Evolutionary conservation across 2,888 invertebrate species (phyloP).

Genomic region (Heteromyza rotundicornis): DNA sequence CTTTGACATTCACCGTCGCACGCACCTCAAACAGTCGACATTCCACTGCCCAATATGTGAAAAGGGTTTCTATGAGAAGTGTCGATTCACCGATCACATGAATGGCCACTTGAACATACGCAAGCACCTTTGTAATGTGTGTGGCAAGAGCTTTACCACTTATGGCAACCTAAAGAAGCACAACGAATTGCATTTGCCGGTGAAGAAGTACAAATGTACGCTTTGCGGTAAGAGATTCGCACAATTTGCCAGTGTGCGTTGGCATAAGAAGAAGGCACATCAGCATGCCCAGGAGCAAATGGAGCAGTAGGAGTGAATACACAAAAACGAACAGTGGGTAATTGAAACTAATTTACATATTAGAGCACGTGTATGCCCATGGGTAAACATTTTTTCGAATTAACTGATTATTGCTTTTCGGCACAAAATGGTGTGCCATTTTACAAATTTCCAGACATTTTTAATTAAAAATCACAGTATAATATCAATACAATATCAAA

Average conservation of each 20-base stretch:
- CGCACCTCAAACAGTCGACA: constrained; percentile 50
- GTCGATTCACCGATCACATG: constrained; percentile 55
- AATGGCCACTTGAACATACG: constrained; percentile 53
- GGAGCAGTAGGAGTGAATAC: constrained; percentile 9
- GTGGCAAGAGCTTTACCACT: constrained; percentile 51
- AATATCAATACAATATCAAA: too few species aligned
- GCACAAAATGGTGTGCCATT: too few species aligned
- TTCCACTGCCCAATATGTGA: constrained; percentile 54
- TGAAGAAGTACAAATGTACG: constrained; percentile 51
- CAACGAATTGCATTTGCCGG: constrained; percentile 46
- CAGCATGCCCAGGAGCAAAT: not conserved
- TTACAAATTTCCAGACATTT: too few species aligned
- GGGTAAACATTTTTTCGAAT: too few species aligned
- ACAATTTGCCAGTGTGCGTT: constrained; percentile 50
- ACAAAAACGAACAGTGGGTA: not conserved
- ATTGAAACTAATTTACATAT: too few species aligned
- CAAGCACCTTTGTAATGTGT: constrained; percentile 50
- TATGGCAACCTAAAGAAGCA: constrained; percentile 52
- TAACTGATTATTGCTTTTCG: too few species aligned
- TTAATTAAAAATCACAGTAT: too few species aligned
- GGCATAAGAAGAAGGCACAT: constrained; percentile 37
- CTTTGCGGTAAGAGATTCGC: constrained; percentile 48
- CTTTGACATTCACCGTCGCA: constrained; percentile 50
- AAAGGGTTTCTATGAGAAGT: constrained; percentile 54
- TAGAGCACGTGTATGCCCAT: too few species aligned